Evolutionary conservation across 2,888 invertebrate species (phyloP).

Genomic region (Eupithecia subfuscata): DNA sequence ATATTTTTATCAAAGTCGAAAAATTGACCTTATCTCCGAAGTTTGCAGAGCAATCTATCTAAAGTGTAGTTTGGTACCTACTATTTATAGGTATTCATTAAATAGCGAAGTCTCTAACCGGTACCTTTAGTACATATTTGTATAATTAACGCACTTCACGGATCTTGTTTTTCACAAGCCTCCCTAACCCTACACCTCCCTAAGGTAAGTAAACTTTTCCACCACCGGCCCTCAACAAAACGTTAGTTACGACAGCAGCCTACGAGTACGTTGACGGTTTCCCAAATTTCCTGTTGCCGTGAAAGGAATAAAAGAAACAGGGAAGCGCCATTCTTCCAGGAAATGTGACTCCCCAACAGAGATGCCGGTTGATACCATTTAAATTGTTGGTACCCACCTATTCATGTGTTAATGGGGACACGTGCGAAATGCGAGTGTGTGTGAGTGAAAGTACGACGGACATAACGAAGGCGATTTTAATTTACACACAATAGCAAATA

Average conservation of each 20-base stretch:
- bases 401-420: slow-evolving; percentile 11
- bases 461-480: neutral
- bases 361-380: slow-evolving; percentile 18
- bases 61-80: no score
- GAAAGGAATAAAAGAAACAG: slow-evolving; percentile 42
- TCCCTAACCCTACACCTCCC: no score
- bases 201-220: neutral
- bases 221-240: slow-evolving; percentile 15
- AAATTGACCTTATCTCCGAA: no score
- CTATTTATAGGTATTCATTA: no score
- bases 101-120: no score
- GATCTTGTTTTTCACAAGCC: neutral
- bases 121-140: no score
- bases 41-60: no score
- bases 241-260: slow-evolving; percentile 10
- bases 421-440: neutral
- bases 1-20: no score
- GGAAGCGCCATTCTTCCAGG: slow-evolving; percentile 30
- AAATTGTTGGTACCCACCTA: neutral
- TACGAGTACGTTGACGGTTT: slow-evolving; percentile 31
- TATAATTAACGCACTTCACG: no score
- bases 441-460: neutral
- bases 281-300: slow-evolving; percentile 39
- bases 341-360: slow-evolving; percentile 39
- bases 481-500: neutral